Conservation (phyloP, 2,797 vertebrate genomes). For the Hybognathus amarus region DNA sequence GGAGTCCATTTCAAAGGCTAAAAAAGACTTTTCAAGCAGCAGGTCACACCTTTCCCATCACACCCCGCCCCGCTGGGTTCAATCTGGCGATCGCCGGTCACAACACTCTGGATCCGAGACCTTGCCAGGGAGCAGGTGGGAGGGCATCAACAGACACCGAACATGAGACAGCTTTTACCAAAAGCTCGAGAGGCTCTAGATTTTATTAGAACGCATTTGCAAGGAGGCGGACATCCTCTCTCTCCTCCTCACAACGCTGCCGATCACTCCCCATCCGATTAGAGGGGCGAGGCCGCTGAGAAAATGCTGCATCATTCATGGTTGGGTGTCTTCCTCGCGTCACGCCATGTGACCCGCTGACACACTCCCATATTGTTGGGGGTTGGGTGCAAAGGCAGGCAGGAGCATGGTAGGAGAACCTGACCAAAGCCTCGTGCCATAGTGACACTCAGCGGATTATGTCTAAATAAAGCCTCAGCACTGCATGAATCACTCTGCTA, state of each 20-base stretch:
- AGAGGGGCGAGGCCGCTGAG: constrained; percentile 28
- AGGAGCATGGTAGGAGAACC: constrained; percentile 59
- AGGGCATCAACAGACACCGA: constrained; percentile 52
- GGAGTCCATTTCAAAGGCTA: constrained; percentile 15
- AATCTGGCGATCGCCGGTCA: constrained; percentile 75
- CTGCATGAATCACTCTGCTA: constrained; percentile 74
- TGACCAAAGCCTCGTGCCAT: constrained; percentile 54
- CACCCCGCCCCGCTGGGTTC: constrained; percentile 69
- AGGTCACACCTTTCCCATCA: constrained; percentile 52
- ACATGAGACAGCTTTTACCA: constrained; percentile 38
- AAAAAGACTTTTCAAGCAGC: constrained; percentile 39
- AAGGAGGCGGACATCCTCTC: constrained; percentile 15
- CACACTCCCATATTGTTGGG: constrained; percentile 45
- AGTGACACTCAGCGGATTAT: constrained; percentile 72
- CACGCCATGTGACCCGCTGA: constrained; percentile 53
- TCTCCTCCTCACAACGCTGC: constrained; percentile 19
- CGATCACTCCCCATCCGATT: not conserved
- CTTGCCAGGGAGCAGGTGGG: constrained; percentile 63
- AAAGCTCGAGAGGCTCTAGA: constrained; percentile 40
- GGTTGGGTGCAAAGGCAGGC: constrained; percentile 44
- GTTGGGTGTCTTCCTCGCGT: constrained; percentile 54
- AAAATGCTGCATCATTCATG: constrained; percentile 48
- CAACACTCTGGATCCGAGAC: constrained; percentile 63
- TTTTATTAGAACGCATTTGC: constrained; percentile 34
- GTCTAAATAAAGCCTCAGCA: constrained; percentile 78